These are phyloP conservation scores for Melanotaenia boesemani DNA, from an alignment of 2,797 vertebrate species.

Conservation along the genomic window DNA sequence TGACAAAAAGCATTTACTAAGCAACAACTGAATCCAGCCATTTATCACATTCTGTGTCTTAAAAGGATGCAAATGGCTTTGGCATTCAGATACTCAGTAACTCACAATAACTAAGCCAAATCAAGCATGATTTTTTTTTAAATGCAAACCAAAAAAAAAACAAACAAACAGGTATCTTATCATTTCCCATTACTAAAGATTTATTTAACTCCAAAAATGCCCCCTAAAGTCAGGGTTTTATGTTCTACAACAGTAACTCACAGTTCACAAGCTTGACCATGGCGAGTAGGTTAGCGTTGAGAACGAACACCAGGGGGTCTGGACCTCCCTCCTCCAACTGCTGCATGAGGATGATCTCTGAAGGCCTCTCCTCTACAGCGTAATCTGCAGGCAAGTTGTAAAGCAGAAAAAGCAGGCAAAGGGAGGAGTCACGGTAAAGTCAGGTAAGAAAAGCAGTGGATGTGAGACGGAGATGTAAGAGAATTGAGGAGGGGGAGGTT, in stretches of 20 bases:
- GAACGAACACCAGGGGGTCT: constrained; percentile 97
- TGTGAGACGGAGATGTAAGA: constrained; percentile 22
- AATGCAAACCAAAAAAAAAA: neutral
- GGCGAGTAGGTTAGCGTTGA: constrained; percentile 97
- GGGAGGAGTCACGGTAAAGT: constrained; percentile 32
- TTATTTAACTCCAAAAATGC: no score
- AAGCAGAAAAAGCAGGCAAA: constrained; percentile 10
- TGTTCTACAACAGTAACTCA: constrained; percentile 78
- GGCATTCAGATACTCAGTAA: neutral
- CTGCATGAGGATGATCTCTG: constrained; percentile 95
- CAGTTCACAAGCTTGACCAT: constrained; percentile 99
- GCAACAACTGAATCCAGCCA: neutral
- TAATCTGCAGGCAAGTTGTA: constrained; percentile 85
- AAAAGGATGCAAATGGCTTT: no score
- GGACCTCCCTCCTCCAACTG: constrained; percentile 95
- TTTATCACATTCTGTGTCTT: neutral
- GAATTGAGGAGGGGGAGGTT: constrained; percentile 1
- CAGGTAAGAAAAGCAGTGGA: constrained; percentile 11
- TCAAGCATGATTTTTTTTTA: constrained; percentile 13
- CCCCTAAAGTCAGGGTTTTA: neutral
- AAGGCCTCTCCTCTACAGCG: constrained; percentile 95
- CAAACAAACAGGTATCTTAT: constrained; percentile 11
- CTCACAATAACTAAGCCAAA: constrained; percentile 20
- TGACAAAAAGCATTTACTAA: neutral
- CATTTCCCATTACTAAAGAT: constrained; percentile 1